Evolutionary conservation across 1,140 invertebrate genomes (phyloP).

Genomic region (Probaryconus sp.): DNA sequence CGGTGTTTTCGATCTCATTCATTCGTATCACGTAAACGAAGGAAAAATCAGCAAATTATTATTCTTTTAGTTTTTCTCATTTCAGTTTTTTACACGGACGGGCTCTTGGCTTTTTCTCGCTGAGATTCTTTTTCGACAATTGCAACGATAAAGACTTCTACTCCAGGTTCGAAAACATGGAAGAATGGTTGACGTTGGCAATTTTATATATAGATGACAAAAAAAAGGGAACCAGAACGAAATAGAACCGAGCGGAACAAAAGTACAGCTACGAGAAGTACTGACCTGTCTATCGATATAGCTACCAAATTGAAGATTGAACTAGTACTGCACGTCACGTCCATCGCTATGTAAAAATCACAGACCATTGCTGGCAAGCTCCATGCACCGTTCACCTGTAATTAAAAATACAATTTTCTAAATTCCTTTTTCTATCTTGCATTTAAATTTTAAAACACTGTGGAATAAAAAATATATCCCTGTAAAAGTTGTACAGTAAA

Average conservation of each 20-base stretch:
- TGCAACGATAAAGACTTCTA: constrained; percentile 36
- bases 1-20: constrained; percentile 27
- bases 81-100: constrained; percentile 25
- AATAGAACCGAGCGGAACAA: constrained; percentile 9
- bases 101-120: constrained; percentile 4
- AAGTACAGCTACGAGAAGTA: constrained; percentile 37
- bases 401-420: constrained; percentile 64
- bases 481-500: no score
- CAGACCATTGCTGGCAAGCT: constrained; percentile 93
- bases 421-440: no score
- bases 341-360: constrained; percentile 99
- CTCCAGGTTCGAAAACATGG: constrained; percentile 39
- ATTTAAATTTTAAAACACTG: no score
- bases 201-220: constrained; percentile 47
- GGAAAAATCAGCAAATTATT: constrained; percentile 67
- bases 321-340: constrained; percentile 98
- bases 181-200: constrained; percentile 36
- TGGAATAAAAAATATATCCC: no score
- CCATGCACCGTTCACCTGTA: constrained; percentile 90
- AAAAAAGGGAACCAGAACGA: constrained; percentile 26
- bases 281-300: constrained; percentile 98
- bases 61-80: constrained; percentile 56
- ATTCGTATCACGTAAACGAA: constrained; percentile 68
- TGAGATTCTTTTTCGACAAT: constrained; percentile 27
- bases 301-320: constrained; percentile 99